phyloP scores from a whole-genome alignment of 2,888 invertebrate genomes.

The Zygogramma bicolorata region DNA sequence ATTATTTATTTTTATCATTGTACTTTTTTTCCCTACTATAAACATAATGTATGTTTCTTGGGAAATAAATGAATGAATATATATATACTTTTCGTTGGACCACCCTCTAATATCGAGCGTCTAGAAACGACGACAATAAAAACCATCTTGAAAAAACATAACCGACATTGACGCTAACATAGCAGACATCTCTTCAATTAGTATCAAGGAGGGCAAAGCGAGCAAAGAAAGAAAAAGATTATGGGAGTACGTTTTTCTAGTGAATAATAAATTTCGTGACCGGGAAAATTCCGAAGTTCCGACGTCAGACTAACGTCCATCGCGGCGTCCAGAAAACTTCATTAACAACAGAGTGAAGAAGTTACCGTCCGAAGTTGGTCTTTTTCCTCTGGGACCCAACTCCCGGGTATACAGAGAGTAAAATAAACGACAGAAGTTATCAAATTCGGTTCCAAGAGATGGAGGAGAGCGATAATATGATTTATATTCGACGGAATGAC shows the following conservation, averaged over 20 bases:
- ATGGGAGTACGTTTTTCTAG: background rate
- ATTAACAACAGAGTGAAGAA: conserved; percentile 58
- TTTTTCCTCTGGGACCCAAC: conserved; percentile 48
- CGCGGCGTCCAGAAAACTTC: conserved; percentile 54
- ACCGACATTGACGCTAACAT: background rate
- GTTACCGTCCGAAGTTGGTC: conserved; percentile 55
- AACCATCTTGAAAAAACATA: too few species aligned
- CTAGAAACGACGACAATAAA: too few species aligned
- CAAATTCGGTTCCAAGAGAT: conserved; percentile 23
- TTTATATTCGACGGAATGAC: conserved; percentile 33
- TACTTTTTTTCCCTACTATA: too few species aligned
- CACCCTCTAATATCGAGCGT: too few species aligned
- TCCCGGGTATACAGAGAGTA: conserved; percentile 16
- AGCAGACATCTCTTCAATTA: background rate
- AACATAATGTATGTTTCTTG: too few species aligned
- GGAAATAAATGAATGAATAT: too few species aligned
- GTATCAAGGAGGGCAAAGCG: background rate
- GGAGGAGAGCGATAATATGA: conserved; percentile 30
- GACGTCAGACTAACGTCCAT: conserved; percentile 54
- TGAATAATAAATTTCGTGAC: conserved; percentile 26
- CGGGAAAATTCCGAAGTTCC: conserved; percentile 54
- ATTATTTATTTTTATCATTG: too few species aligned
- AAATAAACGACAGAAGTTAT: conserved; percentile 37
- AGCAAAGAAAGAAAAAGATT: background rate
- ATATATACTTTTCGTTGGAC: too few species aligned